Evolutionary conservation across 2,797 vertebrate genomes (phyloP), one percentile per base, ranked within the genome.

Genomic region (Tenualosa thibaudeaui): DNA sequence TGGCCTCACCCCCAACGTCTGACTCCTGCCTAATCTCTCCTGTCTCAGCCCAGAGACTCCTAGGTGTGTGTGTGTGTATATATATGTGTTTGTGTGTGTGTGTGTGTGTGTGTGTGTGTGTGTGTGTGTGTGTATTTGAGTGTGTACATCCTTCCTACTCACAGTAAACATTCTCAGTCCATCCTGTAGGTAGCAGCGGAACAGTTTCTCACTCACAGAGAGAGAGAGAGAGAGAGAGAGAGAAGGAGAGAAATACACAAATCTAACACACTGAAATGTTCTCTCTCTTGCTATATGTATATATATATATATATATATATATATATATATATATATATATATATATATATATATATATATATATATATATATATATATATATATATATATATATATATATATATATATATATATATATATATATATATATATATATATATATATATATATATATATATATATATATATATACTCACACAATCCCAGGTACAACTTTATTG

Each of bases 21-120:
- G 93, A 86, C 90, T 92, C 89, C 86, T 86, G 56, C 84, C 84
- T 95, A 94, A 95, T 94, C 92, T 92, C 85, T 43, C 82, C 81
- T 84, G 90, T 90, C 89, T 88, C 81, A 81, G 15, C 50, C 60
- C 83, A 84, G 65, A 87, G 87, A 88, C 87, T 83, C 83, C 40
- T 54, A 85, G 88, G 83, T 86, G 62, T 62, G 31, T 88, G 85
- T 87, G 89, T 86, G 87, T 90, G 90, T 89, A 90, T 89, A 86
- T 89, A 87, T 85, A 86, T 87, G 89, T 88, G 85, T 87, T 88
- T 86, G 87, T 91, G 90, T 89, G 90, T 89, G 87, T 89, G 87
- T 85, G 85, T 87, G 89, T 86, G 87, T 90, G 90, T 89, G 90
- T 89, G 87, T 89, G 87, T 85, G 87, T 87, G 89, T 88, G 85